A percentile compares a stretch with the other conserved stretches of the same genome.
These are phyloP conservation scores for Clarias magur DNA, from an alignment of 2,113 vertebrate genomes.

Conservation along the genomic window DNA sequence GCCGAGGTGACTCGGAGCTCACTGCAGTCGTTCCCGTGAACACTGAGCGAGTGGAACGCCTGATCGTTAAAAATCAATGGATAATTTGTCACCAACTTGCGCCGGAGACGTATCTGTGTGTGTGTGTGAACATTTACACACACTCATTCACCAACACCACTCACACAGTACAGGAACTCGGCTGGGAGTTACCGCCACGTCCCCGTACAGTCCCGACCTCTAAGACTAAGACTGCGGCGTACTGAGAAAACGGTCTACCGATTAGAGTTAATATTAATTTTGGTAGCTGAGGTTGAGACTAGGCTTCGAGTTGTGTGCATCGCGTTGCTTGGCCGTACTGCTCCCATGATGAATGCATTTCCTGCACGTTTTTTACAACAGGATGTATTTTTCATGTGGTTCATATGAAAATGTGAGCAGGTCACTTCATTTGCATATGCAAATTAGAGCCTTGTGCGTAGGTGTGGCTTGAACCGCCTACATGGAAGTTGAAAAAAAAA, in stretches of 20 bases:
- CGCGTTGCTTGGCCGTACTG: neutral
- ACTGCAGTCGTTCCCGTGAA: no score
- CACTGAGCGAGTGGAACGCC: no score
- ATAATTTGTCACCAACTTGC: no score
- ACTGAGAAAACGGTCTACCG: no score
- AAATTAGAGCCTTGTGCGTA: neutral
- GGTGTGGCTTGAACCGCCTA: neutral
- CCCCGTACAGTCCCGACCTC: no score
- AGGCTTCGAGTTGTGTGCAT: neutral
- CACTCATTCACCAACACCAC: no score
- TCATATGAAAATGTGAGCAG: neutral
- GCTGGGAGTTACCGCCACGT: no score
- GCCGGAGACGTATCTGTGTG: neutral
- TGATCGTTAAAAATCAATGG: no score
- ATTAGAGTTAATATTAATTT: neutral
- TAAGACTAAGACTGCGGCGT: no score
- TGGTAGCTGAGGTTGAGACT: neutral
- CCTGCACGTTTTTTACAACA: neutral
- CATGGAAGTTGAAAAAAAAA: neutral
- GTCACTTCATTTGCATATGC: neutral
- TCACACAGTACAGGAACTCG: no score
- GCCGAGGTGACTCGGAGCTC: no score
- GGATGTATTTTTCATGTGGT: neutral
- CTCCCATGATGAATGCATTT: neutral
- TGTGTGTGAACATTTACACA: neutral